Base-by-base conservation (phyloP, 2,113 vertebrate species). In the Lagenorhynchus albirostris region DNA sequence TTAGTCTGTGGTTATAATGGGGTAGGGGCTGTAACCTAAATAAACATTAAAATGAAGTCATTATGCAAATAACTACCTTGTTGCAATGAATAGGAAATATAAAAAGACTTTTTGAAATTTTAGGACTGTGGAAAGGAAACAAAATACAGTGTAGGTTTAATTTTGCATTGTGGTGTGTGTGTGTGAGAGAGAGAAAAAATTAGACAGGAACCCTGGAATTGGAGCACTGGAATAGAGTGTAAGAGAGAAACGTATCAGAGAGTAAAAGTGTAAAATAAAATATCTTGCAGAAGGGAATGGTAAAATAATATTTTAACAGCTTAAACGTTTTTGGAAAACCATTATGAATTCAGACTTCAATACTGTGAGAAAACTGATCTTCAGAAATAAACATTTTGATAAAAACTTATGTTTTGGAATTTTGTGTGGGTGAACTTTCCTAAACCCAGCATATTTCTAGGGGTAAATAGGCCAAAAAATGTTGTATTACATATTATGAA, bases 41-140 rank as follows among this genome's bases (percentile, higher is more conserved):
- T 68, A 44, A 88, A 63, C 33, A 17, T 62, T 80, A 67, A 90
- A 91, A 18, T 53, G 65, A 86, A 65, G 36, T 63, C 21, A 60
- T 67, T 87, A 47, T 76, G 20, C 4, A 94, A 20, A 38, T 55
- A 82, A 11, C 8, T 91, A 4, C 38, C 21, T 77, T 92, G 60
- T 65, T 92, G 53, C 36, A 91, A 29, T 88, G 5, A 38, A 65
- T 65, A n/a, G 23, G 12, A 90, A 33, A 7, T 82, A 38, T 88
- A 94, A 84, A 73, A 94, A 79, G 20, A 85, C 23, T 71, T 74
- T 47, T 73, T 68, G 21, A 84, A 88, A 97, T 67, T 91, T 53
- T 84, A 21, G 10, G 38, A 79, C 23, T 92, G n/a, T 25, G n/a
- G 47, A 94, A 79, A 80, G 63, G 53, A 88, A 53, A 53, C 38